Base-by-base conservation (phyloP, 2,888 invertebrate species). In the Lissonota sp. region DNA sequence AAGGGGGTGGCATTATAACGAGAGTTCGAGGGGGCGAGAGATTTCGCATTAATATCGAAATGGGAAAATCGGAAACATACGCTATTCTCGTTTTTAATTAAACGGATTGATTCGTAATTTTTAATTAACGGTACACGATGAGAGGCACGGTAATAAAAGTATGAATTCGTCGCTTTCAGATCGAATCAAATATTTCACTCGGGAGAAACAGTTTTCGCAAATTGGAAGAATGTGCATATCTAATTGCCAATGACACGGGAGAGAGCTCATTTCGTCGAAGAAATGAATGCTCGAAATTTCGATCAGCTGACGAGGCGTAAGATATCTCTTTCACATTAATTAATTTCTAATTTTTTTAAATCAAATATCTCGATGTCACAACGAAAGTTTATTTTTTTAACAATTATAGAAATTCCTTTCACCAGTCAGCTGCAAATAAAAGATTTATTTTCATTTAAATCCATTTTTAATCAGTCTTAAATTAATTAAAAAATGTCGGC, bases 51-150 rank as follows among this genome's bases (percentile, higher is more conserved):
- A 74, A 74, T 67, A 74, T 74, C 71, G 78, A 64, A 75, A 79
- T 75, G 70, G 64, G 69, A 73, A 73, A 74, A 63, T 67, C 70
- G 74, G 62, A 37, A 71, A 63, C 44, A 60, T 75, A 75, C 81
- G 78, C 55, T 70, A 71, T 74, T 82, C 74, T 70, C 60, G 78
- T 79, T 82, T 82, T 79, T 79, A 82, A 79, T 82, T 78, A 78
- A 82, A 71, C 60, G 78, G 78, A 82, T 82, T 82, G 69, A 74
- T 74, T 74, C 26, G 70, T 82, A 82, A 82, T 74, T 82, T 82
- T 82, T 82, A 82, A 82, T 82, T 79, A 82, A 82, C 81, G 81
- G 16, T 53, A 58, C 60, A 78, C 74, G 71, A 75, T 12, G 67
- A 66, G 74, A 66, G 77, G 58, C 49, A 60, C 55, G 66, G 26